Conservation (phyloP, 2,888 invertebrate genomes). For the Thera obeliscata region DNA sequence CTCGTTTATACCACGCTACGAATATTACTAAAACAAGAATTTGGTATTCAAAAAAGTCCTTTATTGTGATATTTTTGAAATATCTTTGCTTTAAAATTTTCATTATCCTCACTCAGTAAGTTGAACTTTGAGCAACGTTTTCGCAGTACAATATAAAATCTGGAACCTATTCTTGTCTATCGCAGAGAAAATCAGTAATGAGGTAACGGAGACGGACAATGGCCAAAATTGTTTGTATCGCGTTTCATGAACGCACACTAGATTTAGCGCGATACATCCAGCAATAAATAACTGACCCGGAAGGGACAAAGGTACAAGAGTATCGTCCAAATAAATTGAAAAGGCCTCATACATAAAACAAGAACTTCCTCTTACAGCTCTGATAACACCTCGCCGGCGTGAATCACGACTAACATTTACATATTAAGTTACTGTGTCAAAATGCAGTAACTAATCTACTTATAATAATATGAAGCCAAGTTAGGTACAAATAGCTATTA, state of each 20-base stretch:
- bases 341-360: slow-evolving; percentile 82
- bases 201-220: slow-evolving; percentile 47
- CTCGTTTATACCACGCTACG: not conserved
- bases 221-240: slow-evolving; percentile 56
- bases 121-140: not conserved
- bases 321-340: slow-evolving; percentile 81
- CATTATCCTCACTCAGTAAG: not conserved
- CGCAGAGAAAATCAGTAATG: slow-evolving; percentile 45
- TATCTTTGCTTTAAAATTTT: not conserved
- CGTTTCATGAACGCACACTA: slow-evolving; percentile 65
- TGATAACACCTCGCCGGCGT: slow-evolving; percentile 63
- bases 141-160: slow-evolving; percentile 17
- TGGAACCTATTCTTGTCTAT: slow-evolving; percentile 21
- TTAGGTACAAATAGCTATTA: no score
- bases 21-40: slow-evolving; percentile 1
- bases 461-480: no score
- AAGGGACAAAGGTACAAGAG: slow-evolving; percentile 80
- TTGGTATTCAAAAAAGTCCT: not conserved
- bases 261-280: slow-evolving; percentile 73
- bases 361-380: slow-evolving; percentile 60
- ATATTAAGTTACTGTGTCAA: slow-evolving; percentile 40
- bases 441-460: not conserved
- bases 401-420: slow-evolving; percentile 69
- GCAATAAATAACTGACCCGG: slow-evolving; percentile 82
- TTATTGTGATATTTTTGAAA: not conserved